These are phyloP conservation scores for Rhamphomyia laevipes DNA, from an alignment of 2,888 invertebrate genomes.

Conservation along the genomic window DNA sequence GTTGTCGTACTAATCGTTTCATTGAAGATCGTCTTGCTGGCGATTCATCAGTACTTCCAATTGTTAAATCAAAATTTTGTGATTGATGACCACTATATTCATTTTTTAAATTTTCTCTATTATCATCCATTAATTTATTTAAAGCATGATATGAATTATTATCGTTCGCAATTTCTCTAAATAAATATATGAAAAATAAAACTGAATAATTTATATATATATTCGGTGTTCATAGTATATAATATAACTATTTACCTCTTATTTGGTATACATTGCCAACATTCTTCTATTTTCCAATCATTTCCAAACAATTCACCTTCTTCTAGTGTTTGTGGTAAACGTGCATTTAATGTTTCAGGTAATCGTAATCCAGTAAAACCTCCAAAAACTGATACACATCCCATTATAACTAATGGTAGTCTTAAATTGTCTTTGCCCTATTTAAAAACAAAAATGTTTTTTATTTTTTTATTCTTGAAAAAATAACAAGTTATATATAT, in stretches of 20 bases:
- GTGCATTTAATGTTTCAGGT: slow-evolving; percentile 74
- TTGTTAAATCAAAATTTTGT: too few species aligned
- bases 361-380: slow-evolving; percentile 67
- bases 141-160: too few species aligned
- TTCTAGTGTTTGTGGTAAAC: slow-evolving; percentile 73
- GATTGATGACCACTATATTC: too few species aligned
- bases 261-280: slow-evolving; percentile 55
- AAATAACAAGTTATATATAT: too few species aligned
- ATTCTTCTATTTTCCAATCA: slow-evolving; percentile 65
- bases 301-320: slow-evolving; percentile 82
- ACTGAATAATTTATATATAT: too few species aligned
- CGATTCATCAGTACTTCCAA: neutral
- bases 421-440: slow-evolving; percentile 77
- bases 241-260: slow-evolving; percentile 39
- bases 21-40: slow-evolving; percentile 43
- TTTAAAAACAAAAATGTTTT: too few species aligned
- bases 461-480: too few species aligned
- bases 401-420: slow-evolving; percentile 75
- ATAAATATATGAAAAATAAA: too few species aligned
- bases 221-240: too few species aligned
- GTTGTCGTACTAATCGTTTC: slow-evolving; percentile 61
- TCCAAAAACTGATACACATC: slow-evolving; percentile 66
- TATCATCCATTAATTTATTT: too few species aligned
- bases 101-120: too few species aligned
- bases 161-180: too few species aligned